Percentiles rank a stretch among this genome's conserved stretches.
phyloP scores from a whole-genome alignment of 2,113 vertebrate species.

The Baryphthengus martii region DNA sequence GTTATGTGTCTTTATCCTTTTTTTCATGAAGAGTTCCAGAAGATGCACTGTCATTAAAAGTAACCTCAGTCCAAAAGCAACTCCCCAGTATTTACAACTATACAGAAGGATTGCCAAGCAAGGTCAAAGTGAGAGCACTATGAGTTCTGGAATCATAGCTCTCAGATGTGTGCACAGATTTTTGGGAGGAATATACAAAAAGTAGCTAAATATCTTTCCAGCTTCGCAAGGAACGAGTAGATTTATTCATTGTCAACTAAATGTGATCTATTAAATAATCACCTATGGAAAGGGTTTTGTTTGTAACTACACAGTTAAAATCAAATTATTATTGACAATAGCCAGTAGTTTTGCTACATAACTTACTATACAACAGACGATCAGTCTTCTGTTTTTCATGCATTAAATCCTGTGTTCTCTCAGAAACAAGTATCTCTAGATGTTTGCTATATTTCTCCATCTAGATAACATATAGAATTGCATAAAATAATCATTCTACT shows the following conservation, averaged over 20 bases:
- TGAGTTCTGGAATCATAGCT: background rate
- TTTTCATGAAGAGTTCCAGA: background rate
- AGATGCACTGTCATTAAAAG: background rate
- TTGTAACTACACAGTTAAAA: background rate
- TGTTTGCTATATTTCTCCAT: slow-evolving; percentile 93
- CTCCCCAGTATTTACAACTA: background rate
- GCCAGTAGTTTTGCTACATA: background rate
- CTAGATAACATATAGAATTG: slow-evolving; percentile 55
- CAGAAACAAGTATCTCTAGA: slow-evolving; percentile 82
- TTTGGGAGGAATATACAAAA: background rate
- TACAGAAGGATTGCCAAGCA: background rate
- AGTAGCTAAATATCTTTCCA: background rate
- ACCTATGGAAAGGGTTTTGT: background rate
- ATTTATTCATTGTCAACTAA: background rate
- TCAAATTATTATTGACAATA: background rate
- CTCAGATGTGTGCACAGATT: background rate
- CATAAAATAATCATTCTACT: background rate
- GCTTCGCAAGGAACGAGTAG: background rate
- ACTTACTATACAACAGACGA: slow-evolving; percentile 82
- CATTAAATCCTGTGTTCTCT: slow-evolving; percentile 84
- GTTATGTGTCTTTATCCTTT: background rate
- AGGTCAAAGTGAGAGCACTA: background rate
- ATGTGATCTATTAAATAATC: background rate
- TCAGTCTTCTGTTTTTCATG: slow-evolving; percentile 87
- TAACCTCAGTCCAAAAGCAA: background rate